A percentile compares a stretch with the other conserved stretches of the same genome.
These are phyloP conservation scores for Pomacea canaliculata DNA, from an alignment of 2,888 invertebrate species.

Conservation along the genomic window DNA sequence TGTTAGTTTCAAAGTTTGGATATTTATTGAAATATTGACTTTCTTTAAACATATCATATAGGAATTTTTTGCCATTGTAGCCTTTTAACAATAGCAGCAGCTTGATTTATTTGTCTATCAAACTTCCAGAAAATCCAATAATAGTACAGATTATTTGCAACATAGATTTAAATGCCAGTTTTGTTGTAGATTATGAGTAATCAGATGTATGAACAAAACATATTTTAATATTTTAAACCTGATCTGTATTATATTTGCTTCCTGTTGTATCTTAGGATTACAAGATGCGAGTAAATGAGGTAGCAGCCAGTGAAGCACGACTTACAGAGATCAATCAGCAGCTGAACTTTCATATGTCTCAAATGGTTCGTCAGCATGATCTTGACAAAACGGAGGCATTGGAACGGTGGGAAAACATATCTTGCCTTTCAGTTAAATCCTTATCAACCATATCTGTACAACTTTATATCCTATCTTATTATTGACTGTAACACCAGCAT, in stretches of 20 bases:
- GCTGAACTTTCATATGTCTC: slow-evolving; percentile 59
- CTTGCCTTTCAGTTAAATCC: not conserved
- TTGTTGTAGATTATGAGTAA: too few species aligned
- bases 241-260: not conserved
- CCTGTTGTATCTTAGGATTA: slow-evolving; percentile 43
- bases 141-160: too few species aligned
- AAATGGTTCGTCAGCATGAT: slow-evolving; percentile 63
- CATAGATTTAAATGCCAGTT: too few species aligned
- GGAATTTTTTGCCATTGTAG: not conserved
- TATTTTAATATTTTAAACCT: too few species aligned
- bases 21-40: not conserved
- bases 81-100: not conserved
- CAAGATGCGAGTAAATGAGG: slow-evolving; percentile 55
- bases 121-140: too few species aligned
- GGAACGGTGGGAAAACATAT: slow-evolving; percentile 44
- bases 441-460: not conserved
- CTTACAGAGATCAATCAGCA: slow-evolving; percentile 60
- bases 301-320: slow-evolving; percentile 57
- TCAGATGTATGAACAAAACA: too few species aligned
- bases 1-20: slow-evolving; percentile 35
- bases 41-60: not conserved
- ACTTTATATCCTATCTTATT: too few species aligned
- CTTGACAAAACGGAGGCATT: slow-evolving; percentile 60
- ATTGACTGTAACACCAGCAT: too few species aligned
- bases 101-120: too few species aligned